Percentiles rank a stretch among this genome's conserved stretches.
Conservation (phyloP, 2,888 invertebrate species). For the Platycheirus albimanus region DNA sequence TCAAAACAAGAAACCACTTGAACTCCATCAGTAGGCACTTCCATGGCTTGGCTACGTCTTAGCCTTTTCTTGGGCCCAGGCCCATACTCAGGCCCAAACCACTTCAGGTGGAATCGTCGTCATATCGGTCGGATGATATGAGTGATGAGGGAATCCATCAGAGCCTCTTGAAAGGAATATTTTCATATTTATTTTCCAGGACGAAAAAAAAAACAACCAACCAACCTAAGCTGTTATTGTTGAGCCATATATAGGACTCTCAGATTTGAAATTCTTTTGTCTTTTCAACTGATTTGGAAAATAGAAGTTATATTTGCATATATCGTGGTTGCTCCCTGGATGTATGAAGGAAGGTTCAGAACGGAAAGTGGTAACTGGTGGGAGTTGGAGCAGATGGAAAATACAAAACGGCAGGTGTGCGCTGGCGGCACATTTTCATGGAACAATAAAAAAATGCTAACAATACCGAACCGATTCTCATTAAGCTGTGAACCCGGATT, state of each 20-base stretch:
- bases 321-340: slow-evolving; percentile 23
- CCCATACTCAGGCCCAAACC: slow-evolving; percentile 10
- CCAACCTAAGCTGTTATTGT: not conserved
- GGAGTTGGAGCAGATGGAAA: slow-evolving; percentile 6
- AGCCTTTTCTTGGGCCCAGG: slow-evolving; percentile 7
- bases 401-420: slow-evolving; percentile 54
- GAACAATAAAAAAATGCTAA: slow-evolving; percentile 68
- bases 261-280: slow-evolving; percentile 59
- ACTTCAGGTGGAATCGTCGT: not conserved
- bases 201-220: not conserved
- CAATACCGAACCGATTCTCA: slow-evolving; percentile 69
- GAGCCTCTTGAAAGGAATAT: slow-evolving; percentile 38
- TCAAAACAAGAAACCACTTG: not conserved
- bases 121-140: not conserved
- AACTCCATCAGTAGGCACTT: not conserved
- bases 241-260: slow-evolving; percentile 25
- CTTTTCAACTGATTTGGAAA: slow-evolving; percentile 49
- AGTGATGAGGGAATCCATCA: slow-evolving; percentile 23
- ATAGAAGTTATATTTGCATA: slow-evolving; percentile 60
- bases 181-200: slow-evolving; percentile 41
- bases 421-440: slow-evolving; percentile 40
- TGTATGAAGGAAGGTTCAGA: not conserved
- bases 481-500: slow-evolving; percentile 68
- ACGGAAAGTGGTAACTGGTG: not conserved
- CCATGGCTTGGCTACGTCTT: not conserved